Evolutionary conservation across 1,140 invertebrate species (phyloP), one percentile per base, ranked within the genome.

Genomic region (Drosophila kepulauana): DNA sequence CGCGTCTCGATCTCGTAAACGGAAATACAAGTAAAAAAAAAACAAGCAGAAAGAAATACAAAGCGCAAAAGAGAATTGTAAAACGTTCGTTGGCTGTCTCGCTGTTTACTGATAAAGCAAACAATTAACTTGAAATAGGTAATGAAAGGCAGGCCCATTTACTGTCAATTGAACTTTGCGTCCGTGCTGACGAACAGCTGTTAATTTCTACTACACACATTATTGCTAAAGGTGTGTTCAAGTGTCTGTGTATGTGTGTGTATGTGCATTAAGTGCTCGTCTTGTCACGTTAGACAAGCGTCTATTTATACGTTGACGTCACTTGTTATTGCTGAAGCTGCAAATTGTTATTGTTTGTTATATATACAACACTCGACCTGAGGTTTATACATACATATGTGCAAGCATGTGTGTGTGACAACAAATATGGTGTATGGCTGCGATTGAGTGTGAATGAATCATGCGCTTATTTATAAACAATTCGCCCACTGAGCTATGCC

Each of bases 401-500:
- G 30, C 25, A 8, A 38, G 20, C n/a, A 46, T 41, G 41, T 11
- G 8, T 48, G 35, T 8, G 58, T 67, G 35, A 46, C 33, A 72
- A 33, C 59, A 11, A 48, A 48, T 63, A 49, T 20, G 16, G 16
- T 20, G 16, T 20, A 20, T 51, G 28, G 66, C 65, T 73, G 56
- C 64, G 35, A 56, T 68, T 59, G 45, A 28, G 16, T 35, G 48
- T 49, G 48, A 48, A 48, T 88, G 85, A 88, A 69, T 88, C 84
- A 88, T 51, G 3, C 51, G 30, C 64, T 84, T 88, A 88, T 88
- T 89, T 88, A 88, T 89, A 87, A 88, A 81, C 85, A 81, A 78
- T 82, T 86, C 79, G 82, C 66, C 71, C 75, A 82, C 75, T 58
- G 62, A 41, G 46, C 16, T 62, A 28, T 7, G 8, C 28, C 28